These are phyloP conservation scores for Vesta saturnalis DNA, from an alignment of 2,888 invertebrate species.

Conservation along the genomic window DNA sequence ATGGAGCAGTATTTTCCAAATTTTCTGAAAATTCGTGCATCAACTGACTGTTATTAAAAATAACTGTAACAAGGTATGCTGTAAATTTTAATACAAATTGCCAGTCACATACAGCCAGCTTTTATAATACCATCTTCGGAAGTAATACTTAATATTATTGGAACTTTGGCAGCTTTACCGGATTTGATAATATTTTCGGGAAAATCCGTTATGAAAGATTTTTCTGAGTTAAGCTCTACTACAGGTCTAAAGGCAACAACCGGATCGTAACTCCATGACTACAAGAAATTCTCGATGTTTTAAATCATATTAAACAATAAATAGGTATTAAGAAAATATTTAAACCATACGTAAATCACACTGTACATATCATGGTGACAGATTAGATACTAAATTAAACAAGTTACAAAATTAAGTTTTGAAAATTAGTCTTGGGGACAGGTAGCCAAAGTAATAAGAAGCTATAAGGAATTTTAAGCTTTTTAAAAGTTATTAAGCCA, in stretches of 20 bases:
- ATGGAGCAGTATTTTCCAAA: background rate
- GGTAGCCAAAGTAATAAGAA: too few relatives aligned
- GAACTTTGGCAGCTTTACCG: constrained; percentile 66
- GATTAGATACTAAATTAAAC: too few relatives aligned
- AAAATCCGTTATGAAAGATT: constrained; percentile 74
- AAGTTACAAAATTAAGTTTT: too few relatives aligned
- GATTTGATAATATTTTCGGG: constrained; percentile 66
- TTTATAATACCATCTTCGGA: constrained; percentile 78
- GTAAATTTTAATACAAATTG: background rate
- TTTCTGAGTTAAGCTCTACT: constrained; percentile 73
- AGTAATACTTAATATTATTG: constrained; percentile 79
- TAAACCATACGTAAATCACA: too few relatives aligned
- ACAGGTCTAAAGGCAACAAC: constrained; percentile 84
- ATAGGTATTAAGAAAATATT: too few relatives aligned
- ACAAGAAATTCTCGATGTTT: too few relatives aligned
- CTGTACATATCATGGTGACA: too few relatives aligned
- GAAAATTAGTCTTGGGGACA: too few relatives aligned
- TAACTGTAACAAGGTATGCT: background rate
- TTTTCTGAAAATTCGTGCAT: background rate
- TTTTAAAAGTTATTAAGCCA: background rate
- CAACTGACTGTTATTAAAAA: background rate
- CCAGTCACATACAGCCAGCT: constrained; percentile 63
- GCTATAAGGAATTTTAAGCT: too few relatives aligned
- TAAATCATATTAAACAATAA: too few relatives aligned
- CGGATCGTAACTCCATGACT: constrained; percentile 81